Percentiles rank a stretch among this genome's conserved stretches.
These are phyloP conservation scores for Drosophila persimilis DNA, from an alignment of 1,140 invertebrate genomes.

Conservation along the genomic window DNA sequence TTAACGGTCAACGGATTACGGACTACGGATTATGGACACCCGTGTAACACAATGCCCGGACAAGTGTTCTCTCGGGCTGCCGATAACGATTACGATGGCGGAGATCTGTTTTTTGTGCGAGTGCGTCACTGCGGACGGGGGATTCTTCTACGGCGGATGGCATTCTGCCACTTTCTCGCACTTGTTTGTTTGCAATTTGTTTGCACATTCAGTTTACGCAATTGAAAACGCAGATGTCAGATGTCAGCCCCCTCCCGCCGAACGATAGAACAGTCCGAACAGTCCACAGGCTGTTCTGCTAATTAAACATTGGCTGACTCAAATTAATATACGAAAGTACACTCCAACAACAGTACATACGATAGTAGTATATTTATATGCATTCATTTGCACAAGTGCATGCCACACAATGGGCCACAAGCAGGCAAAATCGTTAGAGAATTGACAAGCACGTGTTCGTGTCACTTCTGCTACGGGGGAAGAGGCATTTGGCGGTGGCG, in stretches of 20 bases:
- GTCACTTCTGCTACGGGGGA: conserved; percentile 9
- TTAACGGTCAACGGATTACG: too few relatives aligned
- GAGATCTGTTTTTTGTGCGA: too few relatives aligned
- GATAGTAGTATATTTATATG: neutral
- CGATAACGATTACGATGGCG: too few relatives aligned
- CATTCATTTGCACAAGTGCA: conserved; percentile 52
- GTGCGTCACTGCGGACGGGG: too few relatives aligned
- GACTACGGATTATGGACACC: too few relatives aligned
- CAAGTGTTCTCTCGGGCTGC: too few relatives aligned
- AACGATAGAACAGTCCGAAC: conserved; percentile 4
- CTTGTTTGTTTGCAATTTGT: conserved; percentile 17
- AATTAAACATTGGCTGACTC: conserved; percentile 36
- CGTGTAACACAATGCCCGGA: too few relatives aligned
- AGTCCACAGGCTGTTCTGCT: conserved; percentile 10
- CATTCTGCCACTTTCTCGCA: too few relatives aligned
- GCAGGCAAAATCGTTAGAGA: conserved; percentile 29
- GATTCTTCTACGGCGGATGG: too few relatives aligned
- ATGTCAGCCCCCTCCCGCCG: too few relatives aligned
- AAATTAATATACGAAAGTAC: neutral
- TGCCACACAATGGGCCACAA: conserved; percentile 14
- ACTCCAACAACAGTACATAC: neutral
- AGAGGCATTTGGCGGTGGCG: neutral
- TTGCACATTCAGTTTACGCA: conserved; percentile 55
- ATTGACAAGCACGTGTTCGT: conserved; percentile 34
- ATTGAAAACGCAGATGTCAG: conserved; percentile 20